Percentiles rank a stretch among this genome's conserved stretches.
These are phyloP conservation scores for Drosophila cognata DNA, from an alignment of 2,888 invertebrate genomes.

Conservation along the genomic window DNA sequence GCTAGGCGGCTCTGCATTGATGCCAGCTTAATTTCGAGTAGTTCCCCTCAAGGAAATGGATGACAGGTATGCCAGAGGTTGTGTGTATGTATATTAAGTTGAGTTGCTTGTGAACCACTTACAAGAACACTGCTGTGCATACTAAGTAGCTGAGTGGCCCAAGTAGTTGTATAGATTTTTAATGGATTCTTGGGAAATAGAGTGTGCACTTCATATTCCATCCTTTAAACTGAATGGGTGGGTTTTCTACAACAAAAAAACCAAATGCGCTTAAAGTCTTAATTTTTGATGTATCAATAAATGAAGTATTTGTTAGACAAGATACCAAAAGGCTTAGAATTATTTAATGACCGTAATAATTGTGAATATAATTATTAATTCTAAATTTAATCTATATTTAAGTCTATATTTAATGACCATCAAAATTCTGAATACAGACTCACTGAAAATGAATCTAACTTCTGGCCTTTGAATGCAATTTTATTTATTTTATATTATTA, in stretches of 20 bases:
- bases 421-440: neutral
- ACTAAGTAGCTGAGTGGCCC: neutral
- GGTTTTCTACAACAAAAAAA: neutral
- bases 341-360: neutral
- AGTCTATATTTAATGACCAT: neutral
- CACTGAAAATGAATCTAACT: neutral
- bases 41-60: constrained; percentile 6
- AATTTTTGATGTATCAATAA: neutral
- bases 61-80: constrained; percentile 3
- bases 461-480: neutral
- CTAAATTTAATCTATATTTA: too few species aligned
- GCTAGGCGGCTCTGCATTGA: constrained; percentile 33
- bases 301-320: neutral
- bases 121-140: neutral
- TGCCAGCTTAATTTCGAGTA: constrained; percentile 25
- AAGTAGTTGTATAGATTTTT: neutral
- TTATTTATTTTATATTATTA: neutral
- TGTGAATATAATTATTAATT: neutral
- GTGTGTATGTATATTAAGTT: neutral
- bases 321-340: neutral
- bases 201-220: neutral
- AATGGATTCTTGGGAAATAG: neutral
- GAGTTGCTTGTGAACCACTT: constrained; percentile 4
- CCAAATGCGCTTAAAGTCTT: neutral
- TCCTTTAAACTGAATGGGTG: neutral